Percentiles rank a stretch among this genome's conserved stretches.
These are phyloP conservation scores for Gracilinanus agilis DNA, from an alignment of 2,113 vertebrate species.

Conservation along the genomic window DNA sequence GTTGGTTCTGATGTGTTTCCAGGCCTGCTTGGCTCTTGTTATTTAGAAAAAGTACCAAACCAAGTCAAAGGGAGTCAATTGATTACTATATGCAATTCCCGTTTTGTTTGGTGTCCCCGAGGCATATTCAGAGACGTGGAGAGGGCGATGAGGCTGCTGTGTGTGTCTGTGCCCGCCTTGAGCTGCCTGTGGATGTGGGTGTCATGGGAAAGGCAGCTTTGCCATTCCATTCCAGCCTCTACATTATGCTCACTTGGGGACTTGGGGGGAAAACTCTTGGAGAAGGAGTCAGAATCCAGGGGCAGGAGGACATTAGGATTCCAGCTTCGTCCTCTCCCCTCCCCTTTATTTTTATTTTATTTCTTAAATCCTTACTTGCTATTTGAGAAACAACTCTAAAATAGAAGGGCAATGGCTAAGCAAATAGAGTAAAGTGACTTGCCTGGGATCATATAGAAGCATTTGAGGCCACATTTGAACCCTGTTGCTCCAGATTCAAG, in stretches of 20 bases:
- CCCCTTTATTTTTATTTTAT: background rate
- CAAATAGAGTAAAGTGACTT: too few relatives aligned
- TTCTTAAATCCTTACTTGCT: too few relatives aligned
- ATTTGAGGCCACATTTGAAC: too few relatives aligned
- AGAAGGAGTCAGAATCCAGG: background rate
- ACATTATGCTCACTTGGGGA: background rate
- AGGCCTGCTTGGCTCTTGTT: slow-evolving; percentile 52
- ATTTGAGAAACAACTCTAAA: too few relatives aligned
- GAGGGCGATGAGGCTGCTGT: background rate
- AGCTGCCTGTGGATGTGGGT: background rate
- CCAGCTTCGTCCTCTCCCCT: background rate
- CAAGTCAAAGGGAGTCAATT: slow-evolving; percentile 70
- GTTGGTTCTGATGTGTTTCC: slow-evolving; percentile 58
- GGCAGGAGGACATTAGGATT: background rate
- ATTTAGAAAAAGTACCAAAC: slow-evolving; percentile 71
- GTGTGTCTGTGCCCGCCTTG: too few relatives aligned
- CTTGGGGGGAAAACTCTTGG: background rate
- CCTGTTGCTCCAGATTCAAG: too few relatives aligned
- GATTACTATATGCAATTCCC: slow-evolving; percentile 71
- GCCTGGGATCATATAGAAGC: too few relatives aligned
- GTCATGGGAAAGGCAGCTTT: background rate
- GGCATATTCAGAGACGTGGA: slow-evolving; percentile 32
- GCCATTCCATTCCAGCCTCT: background rate
- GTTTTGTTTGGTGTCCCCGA: slow-evolving; percentile 42
- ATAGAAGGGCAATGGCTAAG: too few relatives aligned